Conservation (phyloP, 2,113 vertebrate genomes). For the Lanius collurio region DNA sequence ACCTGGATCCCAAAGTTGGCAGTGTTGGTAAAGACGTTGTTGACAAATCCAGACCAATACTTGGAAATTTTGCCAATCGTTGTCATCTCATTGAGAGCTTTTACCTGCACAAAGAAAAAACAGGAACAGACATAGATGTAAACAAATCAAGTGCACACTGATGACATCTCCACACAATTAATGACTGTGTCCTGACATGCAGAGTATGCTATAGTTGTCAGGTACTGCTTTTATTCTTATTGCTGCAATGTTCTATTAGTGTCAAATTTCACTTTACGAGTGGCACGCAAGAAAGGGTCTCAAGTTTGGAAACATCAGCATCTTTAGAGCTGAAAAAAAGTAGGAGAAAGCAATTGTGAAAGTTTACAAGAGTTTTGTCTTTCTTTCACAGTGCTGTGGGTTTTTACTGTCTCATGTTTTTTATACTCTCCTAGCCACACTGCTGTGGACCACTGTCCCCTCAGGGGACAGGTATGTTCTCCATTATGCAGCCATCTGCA, state of each 20-base stretch:
- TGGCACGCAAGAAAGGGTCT: neutral
- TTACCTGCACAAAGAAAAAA: slow-evolving; percentile 75
- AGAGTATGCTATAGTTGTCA: neutral
- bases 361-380: neutral
- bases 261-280: neutral
- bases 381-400: neutral
- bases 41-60: slow-evolving; percentile 94
- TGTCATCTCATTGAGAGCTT: slow-evolving; percentile 87
- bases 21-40: slow-evolving; percentile 88
- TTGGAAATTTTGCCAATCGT: slow-evolving; percentile 96
- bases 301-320: neutral
- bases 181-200: neutral
- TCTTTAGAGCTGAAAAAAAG: neutral
- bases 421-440: neutral
- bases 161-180: neutral
- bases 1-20: slow-evolving; percentile 97
- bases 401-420: neutral
- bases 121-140: neutral
- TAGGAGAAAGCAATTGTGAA: neutral
- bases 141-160: neutral
- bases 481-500: neutral
- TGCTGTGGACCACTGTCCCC: neutral
- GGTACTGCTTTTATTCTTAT: neutral
- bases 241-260: neutral
- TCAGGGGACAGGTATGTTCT: neutral